These are phyloP conservation scores for Diadophis punctatus DNA, from an alignment of 2,113 vertebrate species.

Conservation along the genomic window DNA sequence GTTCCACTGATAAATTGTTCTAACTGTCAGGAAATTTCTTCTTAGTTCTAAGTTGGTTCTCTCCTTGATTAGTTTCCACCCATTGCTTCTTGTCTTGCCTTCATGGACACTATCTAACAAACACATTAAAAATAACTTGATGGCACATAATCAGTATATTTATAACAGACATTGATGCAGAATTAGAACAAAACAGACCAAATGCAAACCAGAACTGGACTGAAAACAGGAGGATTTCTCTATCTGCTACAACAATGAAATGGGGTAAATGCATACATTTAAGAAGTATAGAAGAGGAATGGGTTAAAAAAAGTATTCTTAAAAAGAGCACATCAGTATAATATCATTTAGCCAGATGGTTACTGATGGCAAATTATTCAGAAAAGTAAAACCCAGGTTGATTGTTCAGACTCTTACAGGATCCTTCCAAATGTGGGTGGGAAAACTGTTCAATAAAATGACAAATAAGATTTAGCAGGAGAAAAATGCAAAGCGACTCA, in stretches of 20 bases:
- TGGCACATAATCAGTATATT: background rate
- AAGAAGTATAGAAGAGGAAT: background rate
- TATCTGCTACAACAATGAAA: background rate
- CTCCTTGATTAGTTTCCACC: background rate
- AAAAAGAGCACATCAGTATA: background rate
- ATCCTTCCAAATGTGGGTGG: background rate
- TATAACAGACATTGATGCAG: background rate
- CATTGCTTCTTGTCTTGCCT: background rate
- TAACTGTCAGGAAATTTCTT: background rate
- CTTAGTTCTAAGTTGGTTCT: background rate
- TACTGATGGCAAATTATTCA: background rate
- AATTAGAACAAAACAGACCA: background rate
- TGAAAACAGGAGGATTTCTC: background rate
- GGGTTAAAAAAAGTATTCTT: background rate
- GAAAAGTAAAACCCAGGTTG: background rate
- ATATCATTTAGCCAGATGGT: background rate
- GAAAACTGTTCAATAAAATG: background rate
- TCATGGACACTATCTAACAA: background rate
- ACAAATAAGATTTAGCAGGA: background rate
- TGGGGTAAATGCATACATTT: background rate
- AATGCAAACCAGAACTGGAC: background rate
- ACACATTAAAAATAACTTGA: background rate
- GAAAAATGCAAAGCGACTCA: background rate
- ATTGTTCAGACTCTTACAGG: background rate
- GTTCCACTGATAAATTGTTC: background rate